Percentiles rank a stretch among this genome's conserved stretches.
These are phyloP conservation scores for Venturia canescens DNA, from an alignment of 1,140 invertebrate species.

Conservation along the genomic window DNA sequence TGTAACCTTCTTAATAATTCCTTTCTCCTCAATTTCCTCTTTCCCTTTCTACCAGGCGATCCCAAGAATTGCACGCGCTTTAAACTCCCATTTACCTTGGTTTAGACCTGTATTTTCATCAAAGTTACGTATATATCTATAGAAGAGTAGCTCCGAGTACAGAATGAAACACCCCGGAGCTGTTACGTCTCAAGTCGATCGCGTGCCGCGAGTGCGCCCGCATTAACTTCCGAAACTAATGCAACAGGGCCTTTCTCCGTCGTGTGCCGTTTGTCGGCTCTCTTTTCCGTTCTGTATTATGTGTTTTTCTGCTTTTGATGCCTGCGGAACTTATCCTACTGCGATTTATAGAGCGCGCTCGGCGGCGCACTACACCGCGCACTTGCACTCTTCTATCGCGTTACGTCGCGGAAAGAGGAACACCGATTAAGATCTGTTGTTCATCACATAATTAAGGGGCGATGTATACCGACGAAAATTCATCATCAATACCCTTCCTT, in stretches of 20 bases:
- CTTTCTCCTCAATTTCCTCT: conserved; percentile 32
- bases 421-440: too few species aligned
- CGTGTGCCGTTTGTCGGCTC: conserved; percentile 33
- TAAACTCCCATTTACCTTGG: background rate
- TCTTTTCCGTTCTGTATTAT: conserved; percentile 27
- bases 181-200: conserved; percentile 30
- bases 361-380: background rate
- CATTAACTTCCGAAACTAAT: conserved; percentile 26
- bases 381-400: background rate
- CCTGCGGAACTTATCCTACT: background rate
- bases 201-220: conserved; percentile 23
- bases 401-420: background rate
- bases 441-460: too few species aligned
- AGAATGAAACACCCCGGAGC: conserved; percentile 10
- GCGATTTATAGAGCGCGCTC: background rate
- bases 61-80: conserved; percentile 25
- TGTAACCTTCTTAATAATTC: conserved; percentile 28
- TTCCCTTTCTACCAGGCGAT: background rate
- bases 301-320: background rate
- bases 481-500: too few species aligned
- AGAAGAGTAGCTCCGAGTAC: background rate
- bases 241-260: conserved; percentile 31
- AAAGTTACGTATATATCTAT: background rate
- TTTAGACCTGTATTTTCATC: background rate
- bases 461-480: too few species aligned